phyloP scores from a whole-genome alignment of 37 sponge, comb jelly and placozoan species.

The Ephydatia muelleri region DNA sequence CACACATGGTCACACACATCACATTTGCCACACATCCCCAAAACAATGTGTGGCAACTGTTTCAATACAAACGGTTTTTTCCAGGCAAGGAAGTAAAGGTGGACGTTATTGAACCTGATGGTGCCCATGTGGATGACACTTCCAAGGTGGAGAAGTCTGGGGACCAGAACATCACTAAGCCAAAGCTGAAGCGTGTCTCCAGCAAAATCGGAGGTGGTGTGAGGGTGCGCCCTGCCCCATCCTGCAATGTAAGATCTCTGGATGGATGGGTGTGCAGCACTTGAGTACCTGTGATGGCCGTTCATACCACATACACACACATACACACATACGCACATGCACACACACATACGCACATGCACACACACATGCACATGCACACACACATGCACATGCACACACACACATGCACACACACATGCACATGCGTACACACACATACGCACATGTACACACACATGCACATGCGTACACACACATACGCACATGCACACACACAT shows the following conservation, averaged over 20 bases:
- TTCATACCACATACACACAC: too few relatives aligned
- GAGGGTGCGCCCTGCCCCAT: slow-evolving; percentile 62
- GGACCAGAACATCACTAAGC: slow-evolving; percentile 15
- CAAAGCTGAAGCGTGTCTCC: slow-evolving; percentile 54
- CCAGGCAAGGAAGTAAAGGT: slow-evolving; percentile 11
- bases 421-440: too few relatives aligned
- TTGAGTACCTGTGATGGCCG: too few relatives aligned
- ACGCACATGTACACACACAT: too few relatives aligned
- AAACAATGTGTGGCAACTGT: neutral
- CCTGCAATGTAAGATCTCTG: slow-evolving; percentile 29
- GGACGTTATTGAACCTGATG: neutral
- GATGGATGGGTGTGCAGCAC: too few relatives aligned
- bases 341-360: too few relatives aligned
- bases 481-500: too few relatives aligned
- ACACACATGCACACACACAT: too few relatives aligned
- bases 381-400: too few relatives aligned
- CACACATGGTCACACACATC: neutral
- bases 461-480: too few relatives aligned
- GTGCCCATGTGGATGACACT: slow-evolving; percentile 4
- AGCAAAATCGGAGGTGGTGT: slow-evolving; percentile 45
- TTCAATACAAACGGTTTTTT: neutral
- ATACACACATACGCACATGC: too few relatives aligned
- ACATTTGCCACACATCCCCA: neutral
- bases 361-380: too few relatives aligned
- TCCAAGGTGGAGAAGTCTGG: slow-evolving; percentile 3